Percentiles rank a stretch among this genome's conserved stretches.
These are phyloP conservation scores for Turritopsis dohrnii DNA, from an alignment of 30 jellyfish, hydroid and myxozoan species.

Conservation along the genomic window DNA sequence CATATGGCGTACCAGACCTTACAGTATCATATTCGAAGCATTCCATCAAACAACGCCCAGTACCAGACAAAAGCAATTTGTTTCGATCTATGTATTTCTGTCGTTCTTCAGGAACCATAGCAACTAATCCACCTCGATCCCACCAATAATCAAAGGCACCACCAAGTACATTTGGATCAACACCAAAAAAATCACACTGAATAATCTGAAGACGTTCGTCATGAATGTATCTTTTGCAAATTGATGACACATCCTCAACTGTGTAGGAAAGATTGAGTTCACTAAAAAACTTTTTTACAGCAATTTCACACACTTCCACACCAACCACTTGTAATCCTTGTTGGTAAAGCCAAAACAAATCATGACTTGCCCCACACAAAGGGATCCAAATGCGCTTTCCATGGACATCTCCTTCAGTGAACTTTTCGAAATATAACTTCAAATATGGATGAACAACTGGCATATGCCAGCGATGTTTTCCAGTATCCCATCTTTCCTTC, in stretches of 20 bases:
- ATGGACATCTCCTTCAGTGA: conserved; percentile 13
- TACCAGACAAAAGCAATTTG: background rate
- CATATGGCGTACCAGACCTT: background rate
- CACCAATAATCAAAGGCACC: conserved; percentile 31
- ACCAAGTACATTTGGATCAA: conserved; percentile 22
- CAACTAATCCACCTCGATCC: conserved; percentile 41
- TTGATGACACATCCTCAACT: conserved; percentile 23
- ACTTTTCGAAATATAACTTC: background rate
- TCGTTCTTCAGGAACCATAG: conserved; percentile 38
- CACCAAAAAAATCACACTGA: conserved; percentile 26
- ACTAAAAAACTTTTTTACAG: conserved; percentile 45
- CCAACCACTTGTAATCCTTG: conserved; percentile 71
- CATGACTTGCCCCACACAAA: conserved; percentile 66
- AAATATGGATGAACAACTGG: conserved; percentile 7
- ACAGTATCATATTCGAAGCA: conserved; percentile 20
- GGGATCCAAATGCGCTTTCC: conserved; percentile 49
- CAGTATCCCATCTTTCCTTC: conserved; percentile 6
- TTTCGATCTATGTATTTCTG: conserved; percentile 23
- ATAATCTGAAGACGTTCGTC: background rate
- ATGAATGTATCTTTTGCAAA: background rate
- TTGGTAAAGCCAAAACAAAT: conserved; percentile 54
- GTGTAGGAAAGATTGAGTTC: conserved; percentile 39
- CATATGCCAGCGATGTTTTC: conserved; percentile 17
- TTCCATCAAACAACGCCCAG: background rate
- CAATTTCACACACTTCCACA: conserved; percentile 53